Conservation (phyloP, 2,113 vertebrate species). For the Monopterus albus region DNA sequence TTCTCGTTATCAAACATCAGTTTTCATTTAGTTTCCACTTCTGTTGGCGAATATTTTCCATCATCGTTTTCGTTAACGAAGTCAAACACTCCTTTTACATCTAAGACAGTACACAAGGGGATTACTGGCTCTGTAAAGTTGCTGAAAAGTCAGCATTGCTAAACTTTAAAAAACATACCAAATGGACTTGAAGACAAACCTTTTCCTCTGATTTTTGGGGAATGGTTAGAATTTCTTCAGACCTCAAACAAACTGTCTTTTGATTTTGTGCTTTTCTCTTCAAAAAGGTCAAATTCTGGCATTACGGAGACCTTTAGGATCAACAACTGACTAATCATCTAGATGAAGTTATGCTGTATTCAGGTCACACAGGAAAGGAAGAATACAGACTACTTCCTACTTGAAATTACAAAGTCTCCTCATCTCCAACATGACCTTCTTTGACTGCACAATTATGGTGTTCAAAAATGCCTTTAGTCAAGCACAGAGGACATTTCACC, state of each 20-base stretch:
- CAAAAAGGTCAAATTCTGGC: neutral
- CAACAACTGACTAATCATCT: neutral
- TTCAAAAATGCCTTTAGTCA: neutral
- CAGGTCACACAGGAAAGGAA: too few species aligned
- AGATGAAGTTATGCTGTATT: neutral
- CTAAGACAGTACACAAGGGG: neutral
- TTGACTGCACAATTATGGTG: neutral
- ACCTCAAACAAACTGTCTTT: conserved; percentile 13
- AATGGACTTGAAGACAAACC: neutral
- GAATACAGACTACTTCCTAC: too few species aligned
- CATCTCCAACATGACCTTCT: too few species aligned
- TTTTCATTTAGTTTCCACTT: too few species aligned
- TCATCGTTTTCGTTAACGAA: too few species aligned
- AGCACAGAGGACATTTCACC: too few species aligned
- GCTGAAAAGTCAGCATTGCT: neutral
- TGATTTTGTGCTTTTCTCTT: conserved; percentile 7
- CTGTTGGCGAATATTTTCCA: too few species aligned
- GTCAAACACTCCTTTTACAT: conserved; percentile 22
- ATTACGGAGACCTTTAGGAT: neutral
- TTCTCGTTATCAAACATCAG: too few species aligned
- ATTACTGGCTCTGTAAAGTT: conserved; percentile 8
- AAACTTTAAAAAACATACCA: conserved; percentile 25
- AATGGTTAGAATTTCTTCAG: conserved; percentile 2
- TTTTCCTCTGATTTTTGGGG: neutral
- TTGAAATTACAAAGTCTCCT: too few species aligned